Base-by-base conservation (phyloP, 2,113 vertebrate genomes). In the Tragelaphus imberbis region DNA sequence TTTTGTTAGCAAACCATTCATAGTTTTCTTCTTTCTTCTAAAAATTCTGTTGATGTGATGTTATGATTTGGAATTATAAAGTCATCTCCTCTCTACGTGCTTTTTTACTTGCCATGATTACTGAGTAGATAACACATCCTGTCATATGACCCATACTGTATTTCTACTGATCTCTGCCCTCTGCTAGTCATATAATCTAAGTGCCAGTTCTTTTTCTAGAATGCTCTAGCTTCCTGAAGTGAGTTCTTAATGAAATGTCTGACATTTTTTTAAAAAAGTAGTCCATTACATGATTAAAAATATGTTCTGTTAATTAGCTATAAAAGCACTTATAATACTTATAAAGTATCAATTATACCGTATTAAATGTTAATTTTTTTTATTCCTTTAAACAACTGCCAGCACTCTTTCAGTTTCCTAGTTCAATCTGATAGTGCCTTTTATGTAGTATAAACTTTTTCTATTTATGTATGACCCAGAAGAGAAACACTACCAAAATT, bases 11-110 rank as follows among this genome's bases (percentile, higher is more conserved):
- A 91, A 84, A 91, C 53, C 30, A 63, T 56, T 92, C 30, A 90
- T 55, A 87, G 40, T 97, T 96, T 95, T 79, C 71, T 81, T 91
- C 63, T 84, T 28, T 84, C 49, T 58, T 94, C 89, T 77, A 94
- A 97, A 55, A 96, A 59, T 79, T 94, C 53, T 95, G 53, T 77
- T 71, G 30, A 90, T 94, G 44, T 85, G 58, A 88, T 92, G 30
- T 86, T 96, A 91, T 95, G 44, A 51, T 85, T 96, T 94, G 89
- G 49, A 96, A 77, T 94, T 93, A 92, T 80, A 95, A 94, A 94
- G 47, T 80, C 59, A 55, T 91, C 79, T 95, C 19, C 63, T 96
- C 5, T 91, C 68, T 79, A 23, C 12, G 27, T 93, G 85, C 81
- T 81, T 95, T 80, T 97, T 88, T 94, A 51, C 55, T 98, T 97